Evolutionary conservation across 2,888 invertebrate genomes (phyloP).

Genomic region (Buathra laborator): DNA sequence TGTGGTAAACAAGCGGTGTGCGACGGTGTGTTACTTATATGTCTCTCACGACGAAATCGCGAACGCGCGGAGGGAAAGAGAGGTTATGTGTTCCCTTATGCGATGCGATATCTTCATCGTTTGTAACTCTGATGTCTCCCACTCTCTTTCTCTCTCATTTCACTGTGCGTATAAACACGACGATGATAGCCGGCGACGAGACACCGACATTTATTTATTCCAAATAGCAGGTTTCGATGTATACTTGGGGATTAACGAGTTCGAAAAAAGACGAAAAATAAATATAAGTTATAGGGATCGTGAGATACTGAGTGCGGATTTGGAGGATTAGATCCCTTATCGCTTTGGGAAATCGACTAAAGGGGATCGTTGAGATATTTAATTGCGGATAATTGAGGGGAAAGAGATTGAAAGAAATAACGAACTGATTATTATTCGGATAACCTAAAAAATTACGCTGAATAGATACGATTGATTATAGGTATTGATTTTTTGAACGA

Average conservation of each 20-base stretch:
- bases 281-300: neutral
- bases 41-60: conserved; percentile 23
- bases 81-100: conserved; percentile 9
- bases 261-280: neutral
- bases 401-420: neutral
- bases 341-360: conserved; percentile 1
- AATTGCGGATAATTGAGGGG: neutral
- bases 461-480: too few relatives aligned
- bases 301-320: neutral
- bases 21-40: neutral
- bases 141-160: conserved; percentile 4
- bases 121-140: neutral
- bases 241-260: neutral
- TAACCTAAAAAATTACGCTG: neutral
- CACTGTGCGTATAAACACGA: conserved; percentile 12
- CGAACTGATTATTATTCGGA: neutral
- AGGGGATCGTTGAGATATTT: neutral
- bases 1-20: conserved; percentile 75
- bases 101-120: neutral
- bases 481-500: neutral
- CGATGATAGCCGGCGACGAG: conserved; percentile 4
- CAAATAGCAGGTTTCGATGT: neutral
- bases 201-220: neutral
- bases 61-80: conserved; percentile 30
- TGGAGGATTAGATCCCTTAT: neutral